phyloP scores from a whole-genome alignment of 2,888 invertebrate species.

The Sisyra nigra region DNA sequence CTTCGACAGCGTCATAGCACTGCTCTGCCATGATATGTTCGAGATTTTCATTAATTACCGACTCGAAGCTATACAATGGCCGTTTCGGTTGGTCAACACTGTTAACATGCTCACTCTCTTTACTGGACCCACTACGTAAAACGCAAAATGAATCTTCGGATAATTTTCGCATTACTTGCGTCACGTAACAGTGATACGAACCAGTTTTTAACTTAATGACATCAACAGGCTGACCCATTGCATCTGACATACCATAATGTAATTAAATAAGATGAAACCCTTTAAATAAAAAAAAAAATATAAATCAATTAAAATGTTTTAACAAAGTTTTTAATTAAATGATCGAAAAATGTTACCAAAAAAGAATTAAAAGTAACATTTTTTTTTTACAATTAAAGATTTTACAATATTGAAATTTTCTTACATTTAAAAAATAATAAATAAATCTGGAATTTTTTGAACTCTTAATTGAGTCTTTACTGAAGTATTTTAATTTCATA shows the following conservation, averaged over 20 bases:
- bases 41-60: conserved; percentile 5
- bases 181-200: conserved; percentile 3
- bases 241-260: background rate
- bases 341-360: background rate
- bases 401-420: too few species aligned
- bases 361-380: background rate
- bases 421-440: too few species aligned
- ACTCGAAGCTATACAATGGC: conserved; percentile 7
- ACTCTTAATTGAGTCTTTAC: too few species aligned
- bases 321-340: background rate
- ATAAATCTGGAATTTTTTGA: too few species aligned
- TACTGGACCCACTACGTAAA: background rate
- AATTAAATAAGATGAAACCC: background rate
- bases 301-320: background rate
- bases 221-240: conserved; percentile 3
- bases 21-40: conserved; percentile 2
- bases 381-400: too few species aligned
- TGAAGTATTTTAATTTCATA: too few species aligned
- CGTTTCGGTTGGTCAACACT: background rate
- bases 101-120: background rate
- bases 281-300: background rate
- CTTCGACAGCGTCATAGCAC: too few species aligned
- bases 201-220: conserved; percentile 1
- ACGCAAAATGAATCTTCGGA: conserved; percentile 3
- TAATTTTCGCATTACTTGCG: conserved; percentile 5